phyloP scores from a whole-genome alignment of 2,888 invertebrate genomes.

The Limnephilus marmoratus region DNA sequence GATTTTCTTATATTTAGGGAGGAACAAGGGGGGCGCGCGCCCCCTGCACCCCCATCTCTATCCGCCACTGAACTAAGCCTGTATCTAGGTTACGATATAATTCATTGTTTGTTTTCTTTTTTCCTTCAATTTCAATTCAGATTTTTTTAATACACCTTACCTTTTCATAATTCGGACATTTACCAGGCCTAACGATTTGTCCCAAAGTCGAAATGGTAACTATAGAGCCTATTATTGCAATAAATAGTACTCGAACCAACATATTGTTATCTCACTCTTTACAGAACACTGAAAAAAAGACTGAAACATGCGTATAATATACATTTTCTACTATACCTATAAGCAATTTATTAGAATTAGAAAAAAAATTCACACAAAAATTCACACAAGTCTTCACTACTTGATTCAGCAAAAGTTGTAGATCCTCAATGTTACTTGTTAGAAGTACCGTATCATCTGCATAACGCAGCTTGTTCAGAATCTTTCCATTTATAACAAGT shows the following conservation, averaged over 20 bases:
- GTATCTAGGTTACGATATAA: background rate
- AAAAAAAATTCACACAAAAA: no score
- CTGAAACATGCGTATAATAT: background rate
- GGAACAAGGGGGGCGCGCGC: no score
- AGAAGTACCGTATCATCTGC: no score
- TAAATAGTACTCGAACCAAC: background rate
- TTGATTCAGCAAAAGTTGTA: no score
- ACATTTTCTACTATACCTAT: background rate
- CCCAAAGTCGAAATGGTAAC: background rate
- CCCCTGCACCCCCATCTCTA: no score
- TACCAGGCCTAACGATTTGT: background rate
- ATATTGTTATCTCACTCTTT: background rate
- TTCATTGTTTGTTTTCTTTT: background rate
- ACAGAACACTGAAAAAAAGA: background rate
- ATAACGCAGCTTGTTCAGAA: no score
- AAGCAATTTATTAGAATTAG: no score
- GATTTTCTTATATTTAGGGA: no score
- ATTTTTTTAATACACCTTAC: background rate
- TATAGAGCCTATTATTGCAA: background rate
- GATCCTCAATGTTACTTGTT: no score
- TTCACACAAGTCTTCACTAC: no score
- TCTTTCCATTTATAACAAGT: no score
- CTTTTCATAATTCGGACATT: background rate
- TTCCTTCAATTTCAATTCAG: background rate
- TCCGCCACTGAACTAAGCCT: no score